Evolutionary conservation across 2,797 vertebrate genomes (phyloP), one percentile per base, ranked within the genome.

Genomic region (Dermochelys coriacea): DNA sequence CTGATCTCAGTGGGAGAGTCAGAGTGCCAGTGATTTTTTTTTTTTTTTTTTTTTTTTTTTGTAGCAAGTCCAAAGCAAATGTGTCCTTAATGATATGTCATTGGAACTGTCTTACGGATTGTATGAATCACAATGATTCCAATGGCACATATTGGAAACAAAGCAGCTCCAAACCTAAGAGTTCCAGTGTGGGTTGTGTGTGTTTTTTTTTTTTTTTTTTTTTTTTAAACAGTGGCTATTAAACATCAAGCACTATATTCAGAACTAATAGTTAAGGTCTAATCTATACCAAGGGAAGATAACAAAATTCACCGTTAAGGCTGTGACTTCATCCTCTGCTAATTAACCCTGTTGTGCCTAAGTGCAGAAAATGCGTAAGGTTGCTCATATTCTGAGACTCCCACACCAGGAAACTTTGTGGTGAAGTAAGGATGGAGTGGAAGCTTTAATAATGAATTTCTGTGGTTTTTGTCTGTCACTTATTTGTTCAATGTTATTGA

Each of bases 341-440:
- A 12, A 15, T 37, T 29, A 52, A 9, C 0, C 0, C 8, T 37
- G 18, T 47, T 61, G 45, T 45, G 15, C 37, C 31, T 45, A 49
- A 19, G 25, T 37, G 1, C 51, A 77, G 45, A 16, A 49, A 7
- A 27, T 49, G 18, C 11, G 0, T 71, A 29, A 8, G 47, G 18
- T 82, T 84, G 7, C 12, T 16, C 37, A 27, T 37, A 23, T 64
- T 41, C 80, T 3, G 41, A 52, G 34, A 31, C 34, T 41, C 31
- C 21, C 84, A 18, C 0, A 0, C 0, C 15, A 45, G 11, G 8
- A n/a, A 3, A 34, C 37, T 49, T n/a, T 3, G 5, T 31, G n/a
- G 34, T 14, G 27, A 57, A 34, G 47, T 50, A 57, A 78, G 29
- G 41, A 21, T 6, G 19, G 5, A 31, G 6, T 59, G 78, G 71